These are phyloP conservation scores for Thripadectes ignobilis DNA, from an alignment of 2,797 vertebrate species.

Conservation along the genomic window DNA sequence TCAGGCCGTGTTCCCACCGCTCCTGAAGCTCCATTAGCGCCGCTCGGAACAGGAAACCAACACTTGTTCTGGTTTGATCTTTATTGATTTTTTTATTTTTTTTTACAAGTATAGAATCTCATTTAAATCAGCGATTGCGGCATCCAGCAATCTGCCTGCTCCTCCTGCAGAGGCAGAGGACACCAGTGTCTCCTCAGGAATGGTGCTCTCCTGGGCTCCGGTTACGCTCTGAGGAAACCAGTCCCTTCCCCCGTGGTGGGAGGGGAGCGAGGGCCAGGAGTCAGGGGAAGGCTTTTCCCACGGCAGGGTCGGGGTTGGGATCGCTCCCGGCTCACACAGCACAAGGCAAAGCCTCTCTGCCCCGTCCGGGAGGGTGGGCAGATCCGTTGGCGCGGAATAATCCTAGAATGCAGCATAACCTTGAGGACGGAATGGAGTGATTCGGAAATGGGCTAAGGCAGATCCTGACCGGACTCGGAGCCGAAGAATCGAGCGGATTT, in stretches of 20 bases:
- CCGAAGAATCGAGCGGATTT: not conserved
- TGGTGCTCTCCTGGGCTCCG: not conserved
- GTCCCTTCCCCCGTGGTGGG: not conserved
- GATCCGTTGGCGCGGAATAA: slow-evolving; percentile 37
- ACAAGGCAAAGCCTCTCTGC: slow-evolving; percentile 24
- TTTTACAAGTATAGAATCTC: slow-evolving; percentile 61
- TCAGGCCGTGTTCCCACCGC: not conserved
- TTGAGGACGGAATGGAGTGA: slow-evolving; percentile 38
- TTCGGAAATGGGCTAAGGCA: slow-evolving; percentile 66
- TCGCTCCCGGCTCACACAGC: not conserved
- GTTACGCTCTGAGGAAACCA: not conserved
- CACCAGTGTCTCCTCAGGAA: not conserved
- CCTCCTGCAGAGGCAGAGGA: slow-evolving; percentile 19
- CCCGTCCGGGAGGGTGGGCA: slow-evolving; percentile 16
- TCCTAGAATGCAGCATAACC: slow-evolving; percentile 58
- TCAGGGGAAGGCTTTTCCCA: not conserved
- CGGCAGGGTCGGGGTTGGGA: not conserved
- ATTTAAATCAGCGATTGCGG: slow-evolving; percentile 30
- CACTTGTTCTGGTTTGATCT: slow-evolving; percentile 27
- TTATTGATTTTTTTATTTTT: slow-evolving; percentile 27
- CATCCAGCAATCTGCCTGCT: not conserved
- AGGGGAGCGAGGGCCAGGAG: not conserved
- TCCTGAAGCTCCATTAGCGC: not conserved
- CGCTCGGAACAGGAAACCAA: not conserved
- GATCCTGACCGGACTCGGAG: slow-evolving; percentile 32